Evolutionary conservation across 1,140 invertebrate genomes (phyloP).

Genomic region (Ceratina calcarata): DNA sequence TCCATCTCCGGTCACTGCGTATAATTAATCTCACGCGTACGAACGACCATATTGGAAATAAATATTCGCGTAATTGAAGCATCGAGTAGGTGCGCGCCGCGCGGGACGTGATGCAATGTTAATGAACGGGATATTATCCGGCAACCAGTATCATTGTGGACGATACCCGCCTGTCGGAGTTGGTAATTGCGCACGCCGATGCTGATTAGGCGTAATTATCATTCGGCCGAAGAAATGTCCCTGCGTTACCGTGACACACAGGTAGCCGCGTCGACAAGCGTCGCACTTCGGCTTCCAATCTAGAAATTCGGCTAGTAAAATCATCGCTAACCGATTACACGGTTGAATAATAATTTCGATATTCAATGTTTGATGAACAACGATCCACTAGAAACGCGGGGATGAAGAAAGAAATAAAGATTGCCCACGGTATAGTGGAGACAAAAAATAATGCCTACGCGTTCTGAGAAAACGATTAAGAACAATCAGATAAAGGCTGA

Average conservation of each 20-base stretch:
- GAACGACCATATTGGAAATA: constrained; percentile 31
- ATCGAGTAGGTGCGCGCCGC: constrained; percentile 45
- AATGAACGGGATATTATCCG: constrained; percentile 59
- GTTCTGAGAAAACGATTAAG: constrained; percentile 42
- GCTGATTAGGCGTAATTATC: constrained; percentile 60
- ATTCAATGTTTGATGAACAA: neutral
- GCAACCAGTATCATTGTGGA: constrained; percentile 54
- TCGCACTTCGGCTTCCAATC: no score
- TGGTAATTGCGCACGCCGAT: constrained; percentile 50
- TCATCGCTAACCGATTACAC: neutral
- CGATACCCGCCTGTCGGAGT: constrained; percentile 36
- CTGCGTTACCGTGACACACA: constrained; percentile 34
- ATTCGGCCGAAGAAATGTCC: constrained; percentile 61
- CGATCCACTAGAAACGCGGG: neutral
- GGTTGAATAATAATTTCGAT: neutral
- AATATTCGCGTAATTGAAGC: constrained; percentile 53
- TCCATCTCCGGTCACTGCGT: constrained; percentile 8
- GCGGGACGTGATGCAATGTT: constrained; percentile 61
- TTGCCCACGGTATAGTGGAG: neutral
- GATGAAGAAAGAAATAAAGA: neutral
- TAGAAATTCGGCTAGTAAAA: neutral
- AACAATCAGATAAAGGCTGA: constrained; percentile 38
- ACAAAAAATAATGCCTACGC: constrained; percentile 5
- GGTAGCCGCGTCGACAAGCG: no score
- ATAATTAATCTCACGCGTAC: constrained; percentile 46